Conservation (phyloP, 2,888 invertebrate species). For the Serripes groenlandicus region DNA sequence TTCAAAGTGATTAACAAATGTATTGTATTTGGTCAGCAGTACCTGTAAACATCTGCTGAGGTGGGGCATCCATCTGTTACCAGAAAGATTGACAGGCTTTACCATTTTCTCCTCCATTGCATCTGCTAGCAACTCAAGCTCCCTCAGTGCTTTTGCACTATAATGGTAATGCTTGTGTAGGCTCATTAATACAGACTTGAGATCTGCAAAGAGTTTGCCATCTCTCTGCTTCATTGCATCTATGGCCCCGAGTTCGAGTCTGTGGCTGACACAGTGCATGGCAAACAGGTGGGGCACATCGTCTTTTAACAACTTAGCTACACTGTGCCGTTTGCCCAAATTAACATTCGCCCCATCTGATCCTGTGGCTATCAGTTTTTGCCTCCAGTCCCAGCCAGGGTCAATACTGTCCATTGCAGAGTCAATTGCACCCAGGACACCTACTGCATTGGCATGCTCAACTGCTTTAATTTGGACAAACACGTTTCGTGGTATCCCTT, state of each 20-base stretch:
- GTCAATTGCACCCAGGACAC: constrained; percentile 40
- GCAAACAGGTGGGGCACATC: constrained; percentile 33
- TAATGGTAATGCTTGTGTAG: constrained; percentile 63
- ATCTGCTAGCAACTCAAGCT: too few relatives aligned
- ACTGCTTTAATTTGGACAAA: too few relatives aligned
- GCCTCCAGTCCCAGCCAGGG: constrained; percentile 46
- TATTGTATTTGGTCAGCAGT: too few relatives aligned
- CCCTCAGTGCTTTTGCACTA: constrained; percentile 54
- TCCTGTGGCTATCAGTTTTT: constrained; percentile 42
- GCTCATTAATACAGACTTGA: constrained; percentile 46
- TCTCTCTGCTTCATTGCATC: constrained; percentile 58
- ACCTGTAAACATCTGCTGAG: too few relatives aligned
- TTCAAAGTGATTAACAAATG: too few relatives aligned
- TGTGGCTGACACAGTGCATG: constrained; percentile 54
- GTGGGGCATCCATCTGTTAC: too few relatives aligned
- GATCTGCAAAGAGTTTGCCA: constrained; percentile 36
- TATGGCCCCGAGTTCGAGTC: constrained; percentile 49
- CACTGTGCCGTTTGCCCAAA: constrained; percentile 23
- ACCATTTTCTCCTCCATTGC: constrained; percentile 45
- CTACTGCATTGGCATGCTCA: too few relatives aligned
- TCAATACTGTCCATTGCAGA: constrained; percentile 34
- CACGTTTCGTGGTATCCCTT: constrained; percentile 34
- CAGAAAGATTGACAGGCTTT: constrained; percentile 33
- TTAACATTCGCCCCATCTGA: constrained; percentile 61
- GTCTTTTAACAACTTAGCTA: background rate